phyloP scores from a whole-genome alignment of 2,797 vertebrate species.

The Pachyuromys duprasi region DNA sequence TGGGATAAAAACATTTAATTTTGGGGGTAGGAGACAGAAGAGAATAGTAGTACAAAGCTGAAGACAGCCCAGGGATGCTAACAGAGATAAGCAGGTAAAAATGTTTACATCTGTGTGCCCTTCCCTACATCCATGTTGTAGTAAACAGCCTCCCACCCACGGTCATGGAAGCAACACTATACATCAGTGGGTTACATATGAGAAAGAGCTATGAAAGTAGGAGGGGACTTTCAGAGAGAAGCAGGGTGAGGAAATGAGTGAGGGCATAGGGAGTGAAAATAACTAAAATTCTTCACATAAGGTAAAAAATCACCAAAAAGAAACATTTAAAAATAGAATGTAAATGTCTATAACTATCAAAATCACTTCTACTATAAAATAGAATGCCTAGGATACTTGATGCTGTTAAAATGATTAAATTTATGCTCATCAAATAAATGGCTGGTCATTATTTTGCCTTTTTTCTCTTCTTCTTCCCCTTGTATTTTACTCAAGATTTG shows the following conservation, averaged over 20 bases:
- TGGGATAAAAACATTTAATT: background rate
- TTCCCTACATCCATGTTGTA: background rate
- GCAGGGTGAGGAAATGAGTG: background rate
- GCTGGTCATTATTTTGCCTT: background rate
- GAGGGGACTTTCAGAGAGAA: background rate
- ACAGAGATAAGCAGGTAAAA: background rate
- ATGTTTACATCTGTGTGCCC: background rate
- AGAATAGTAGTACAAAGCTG: background rate
- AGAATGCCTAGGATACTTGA: background rate
- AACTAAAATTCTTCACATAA: background rate
- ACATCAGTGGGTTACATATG: background rate
- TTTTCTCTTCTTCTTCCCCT: background rate
- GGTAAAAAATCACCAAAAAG: background rate
- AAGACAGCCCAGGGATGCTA: background rate
- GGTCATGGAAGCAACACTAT: background rate
- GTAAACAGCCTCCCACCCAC: background rate
- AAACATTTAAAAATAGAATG: background rate
- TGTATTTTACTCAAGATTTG: background rate
- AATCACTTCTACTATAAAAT: background rate
- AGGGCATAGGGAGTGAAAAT: background rate
- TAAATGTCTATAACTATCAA: background rate
- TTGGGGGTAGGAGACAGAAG: background rate
- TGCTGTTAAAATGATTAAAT: conserved; percentile 31
- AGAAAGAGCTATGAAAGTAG: background rate
- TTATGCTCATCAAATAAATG: background rate